These are phyloP conservation scores for Serilophus lunatus DNA, from an alignment of 2,113 vertebrate genomes.

Conservation along the genomic window DNA sequence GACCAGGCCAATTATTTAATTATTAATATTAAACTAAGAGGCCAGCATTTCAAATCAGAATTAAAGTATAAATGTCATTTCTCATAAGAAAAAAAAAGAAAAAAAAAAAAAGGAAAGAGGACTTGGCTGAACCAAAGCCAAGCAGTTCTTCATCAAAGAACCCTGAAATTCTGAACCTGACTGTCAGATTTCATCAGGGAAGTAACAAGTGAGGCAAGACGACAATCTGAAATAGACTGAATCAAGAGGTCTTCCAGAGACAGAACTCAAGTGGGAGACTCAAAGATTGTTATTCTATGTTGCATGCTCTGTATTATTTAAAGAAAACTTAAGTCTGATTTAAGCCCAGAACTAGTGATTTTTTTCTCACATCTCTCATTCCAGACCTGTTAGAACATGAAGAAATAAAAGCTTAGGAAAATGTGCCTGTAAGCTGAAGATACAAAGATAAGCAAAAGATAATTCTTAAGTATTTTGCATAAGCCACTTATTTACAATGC, in stretches of 20 bases:
- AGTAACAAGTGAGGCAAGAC: background rate
- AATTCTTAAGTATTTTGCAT: background rate
- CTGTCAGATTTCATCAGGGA: background rate
- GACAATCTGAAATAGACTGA: background rate
- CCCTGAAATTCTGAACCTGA: background rate
- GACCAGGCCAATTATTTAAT: slow-evolving; percentile 30
- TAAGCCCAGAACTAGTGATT: background rate
- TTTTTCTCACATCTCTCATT: background rate
- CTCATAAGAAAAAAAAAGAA: background rate
- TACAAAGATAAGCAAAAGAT: background rate
- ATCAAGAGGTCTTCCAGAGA: background rate
- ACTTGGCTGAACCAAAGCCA: background rate
- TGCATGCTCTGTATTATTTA: background rate
- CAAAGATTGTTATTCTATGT: background rate
- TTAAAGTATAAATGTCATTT: background rate
- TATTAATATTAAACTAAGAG: slow-evolving; percentile 21
- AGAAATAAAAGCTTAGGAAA: background rate
- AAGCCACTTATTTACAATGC: background rate
- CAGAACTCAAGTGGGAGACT: background rate
- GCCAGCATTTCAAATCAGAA: background rate
- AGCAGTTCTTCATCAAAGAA: background rate
- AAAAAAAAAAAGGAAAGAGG: background rate
- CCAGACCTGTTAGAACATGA: background rate
- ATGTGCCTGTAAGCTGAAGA: background rate
- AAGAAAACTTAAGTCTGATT: background rate